These are phyloP conservation scores for Phrynosoma platyrhinos DNA, from an alignment of 2,113 vertebrate species.

Conservation along the genomic window DNA sequence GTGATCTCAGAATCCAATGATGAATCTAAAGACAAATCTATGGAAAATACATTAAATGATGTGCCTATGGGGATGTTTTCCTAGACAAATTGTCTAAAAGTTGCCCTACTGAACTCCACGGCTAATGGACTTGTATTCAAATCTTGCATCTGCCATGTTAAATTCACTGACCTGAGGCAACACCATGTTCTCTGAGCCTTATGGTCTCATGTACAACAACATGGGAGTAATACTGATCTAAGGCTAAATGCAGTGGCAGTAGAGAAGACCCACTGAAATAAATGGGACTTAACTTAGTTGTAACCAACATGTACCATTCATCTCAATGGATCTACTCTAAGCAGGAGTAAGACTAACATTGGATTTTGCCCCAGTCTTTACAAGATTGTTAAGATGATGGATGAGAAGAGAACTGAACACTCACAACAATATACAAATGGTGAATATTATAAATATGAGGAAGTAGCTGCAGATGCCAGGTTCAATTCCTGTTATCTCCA, in stretches of 20 bases:
- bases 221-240: neutral
- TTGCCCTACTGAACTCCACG: neutral
- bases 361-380: too few species aligned
- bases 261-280: too few species aligned
- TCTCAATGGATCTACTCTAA: too few species aligned
- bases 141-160: neutral
- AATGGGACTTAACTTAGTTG: too few species aligned
- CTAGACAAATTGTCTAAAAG: neutral
- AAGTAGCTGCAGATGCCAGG: neutral
- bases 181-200: neutral
- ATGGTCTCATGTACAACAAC: neutral
- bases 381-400: neutral
- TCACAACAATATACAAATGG: neutral
- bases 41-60: slow-evolving; percentile 8
- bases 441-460: neutral
- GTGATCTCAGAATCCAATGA: neutral
- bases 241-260: too few species aligned
- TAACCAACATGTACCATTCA: too few species aligned
- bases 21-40: neutral
- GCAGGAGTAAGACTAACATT: too few species aligned
- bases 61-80: neutral
- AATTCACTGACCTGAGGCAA: neutral
- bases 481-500: neutral
- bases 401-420: neutral
- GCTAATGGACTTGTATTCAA: neutral